Base-by-base conservation (phyloP, 2,797 vertebrate species). In the Sciaenops ocellatus region DNA sequence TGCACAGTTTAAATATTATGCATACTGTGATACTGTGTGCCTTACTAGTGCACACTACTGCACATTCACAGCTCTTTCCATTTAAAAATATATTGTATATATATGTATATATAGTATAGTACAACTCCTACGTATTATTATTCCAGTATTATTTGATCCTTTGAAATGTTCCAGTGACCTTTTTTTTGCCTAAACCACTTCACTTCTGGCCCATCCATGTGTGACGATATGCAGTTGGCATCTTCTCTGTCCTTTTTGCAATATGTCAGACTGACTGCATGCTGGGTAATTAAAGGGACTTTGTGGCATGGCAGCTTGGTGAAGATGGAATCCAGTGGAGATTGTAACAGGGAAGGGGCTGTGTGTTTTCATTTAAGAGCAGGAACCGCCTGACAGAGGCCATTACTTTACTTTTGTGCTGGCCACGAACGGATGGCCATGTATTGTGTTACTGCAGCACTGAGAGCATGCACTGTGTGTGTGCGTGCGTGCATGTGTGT, bases 341-440 rank as follows among this genome's bases (percentile, higher is more conserved):
- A 87, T 71, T 74, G 77, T 75, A 70, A 75, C 76, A 26, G 63
- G 79, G 76, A 78, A 68, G 50, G 44, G 70, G 69, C 71, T 73
- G 77, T 86, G 81, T 87, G 87, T 89, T 91, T 90, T 90, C 85
- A 90, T 92, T 91, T 84, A 86, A 73, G 92, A 84, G 74, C 75
- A 85, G 87, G 89, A 90, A 90, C 87, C 54, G 78, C 69, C 83
- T 89, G 91, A 92, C 90, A 92, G 80, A 75, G 78, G 83, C 85
- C 88, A 90, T 92, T 91, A 90, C 80, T 91, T 92, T 79, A 65
- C 68, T 77, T 61, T 74, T 69, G 82, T 79, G 61, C 59, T 46
- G 24, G 59, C 26, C 34, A 52, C 51, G 26, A 73, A 48, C 4
- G 7, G 20, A 72, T 28, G 65, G 70, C 55, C 1, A 9, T 38